phyloP scores from a whole-genome alignment of 2,888 invertebrate species.

The Tuberolachnus salignus region DNA sequence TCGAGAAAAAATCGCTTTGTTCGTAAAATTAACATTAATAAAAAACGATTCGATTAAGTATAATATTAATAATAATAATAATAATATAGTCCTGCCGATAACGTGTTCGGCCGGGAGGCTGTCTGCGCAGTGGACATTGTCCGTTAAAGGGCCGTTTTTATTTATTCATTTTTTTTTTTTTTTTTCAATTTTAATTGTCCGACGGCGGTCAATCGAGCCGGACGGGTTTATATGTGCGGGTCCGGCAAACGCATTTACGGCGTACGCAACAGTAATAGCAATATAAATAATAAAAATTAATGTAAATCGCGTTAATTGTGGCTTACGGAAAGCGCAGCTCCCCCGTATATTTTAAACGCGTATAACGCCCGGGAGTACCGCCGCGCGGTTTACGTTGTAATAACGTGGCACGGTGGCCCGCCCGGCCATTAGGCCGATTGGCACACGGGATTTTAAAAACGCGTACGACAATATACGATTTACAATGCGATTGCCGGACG shows the following conservation, averaged over 20 bases:
- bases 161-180: slow-evolving; percentile 8
- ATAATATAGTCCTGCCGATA: background rate
- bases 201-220: slow-evolving; percentile 4
- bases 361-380: slow-evolving; percentile 23
- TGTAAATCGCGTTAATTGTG: slow-evolving; percentile 49
- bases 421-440: slow-evolving; percentile 38
- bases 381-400: slow-evolving; percentile 5
- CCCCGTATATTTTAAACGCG: slow-evolving; percentile 24
- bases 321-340: slow-evolving; percentile 3
- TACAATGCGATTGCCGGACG: slow-evolving; percentile 8
- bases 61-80: background rate
- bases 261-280: background rate
- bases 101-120: background rate
- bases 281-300: slow-evolving; percentile 19
- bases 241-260: slow-evolving; percentile 1
- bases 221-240: background rate
- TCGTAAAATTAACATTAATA: too few species aligned
- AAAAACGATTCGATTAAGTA: too few species aligned
- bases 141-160: background rate
- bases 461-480: background rate
- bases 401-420: background rate
- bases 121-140: background rate
- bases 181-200: slow-evolving; percentile 28
- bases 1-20: background rate
- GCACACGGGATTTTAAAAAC: slow-evolving; percentile 20